Percentiles rank a stretch among this genome's conserved stretches.
Evolutionary conservation across 2,113 vertebrate species (phyloP).

Genomic region (Nycticryphes semicollaris): DNA sequence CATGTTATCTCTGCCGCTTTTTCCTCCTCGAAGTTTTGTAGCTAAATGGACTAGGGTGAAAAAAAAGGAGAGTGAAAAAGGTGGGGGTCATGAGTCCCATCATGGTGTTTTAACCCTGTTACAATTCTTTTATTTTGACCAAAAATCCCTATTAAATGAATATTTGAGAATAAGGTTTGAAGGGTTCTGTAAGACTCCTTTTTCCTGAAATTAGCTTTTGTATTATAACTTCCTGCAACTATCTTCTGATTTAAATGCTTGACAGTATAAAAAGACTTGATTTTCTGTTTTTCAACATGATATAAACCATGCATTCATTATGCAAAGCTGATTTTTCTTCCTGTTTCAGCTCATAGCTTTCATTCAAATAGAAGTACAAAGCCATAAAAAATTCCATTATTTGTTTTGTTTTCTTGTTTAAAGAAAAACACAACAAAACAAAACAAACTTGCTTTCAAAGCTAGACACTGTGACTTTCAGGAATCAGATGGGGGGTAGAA

Average conservation of each 20-base stretch:
- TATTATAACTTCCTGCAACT: background rate
- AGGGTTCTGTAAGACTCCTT: background rate
- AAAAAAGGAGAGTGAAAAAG: background rate
- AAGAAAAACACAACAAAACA: background rate
- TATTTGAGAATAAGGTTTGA: background rate
- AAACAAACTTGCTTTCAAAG: background rate
- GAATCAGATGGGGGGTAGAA: background rate
- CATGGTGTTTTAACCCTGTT: background rate
- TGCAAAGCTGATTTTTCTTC: background rate
- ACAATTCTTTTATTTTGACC: background rate
- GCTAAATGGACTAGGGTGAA: background rate
- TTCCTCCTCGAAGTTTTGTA: background rate
- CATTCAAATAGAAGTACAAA: background rate
- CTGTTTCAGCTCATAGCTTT: background rate
- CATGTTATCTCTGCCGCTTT: fast-evolving
- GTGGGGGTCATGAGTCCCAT: background rate
- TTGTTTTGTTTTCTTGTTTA: background rate
- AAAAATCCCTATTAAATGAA: background rate
- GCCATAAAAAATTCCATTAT: background rate
- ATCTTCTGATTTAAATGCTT: background rate
- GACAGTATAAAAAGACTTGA: background rate
- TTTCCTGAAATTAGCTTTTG: background rate
- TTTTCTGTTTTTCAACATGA: background rate
- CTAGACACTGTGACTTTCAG: background rate
- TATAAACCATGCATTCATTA: background rate